phyloP scores from a whole-genome alignment of 2,888 invertebrate genomes.

The Trissolcus japonicus region DNA sequence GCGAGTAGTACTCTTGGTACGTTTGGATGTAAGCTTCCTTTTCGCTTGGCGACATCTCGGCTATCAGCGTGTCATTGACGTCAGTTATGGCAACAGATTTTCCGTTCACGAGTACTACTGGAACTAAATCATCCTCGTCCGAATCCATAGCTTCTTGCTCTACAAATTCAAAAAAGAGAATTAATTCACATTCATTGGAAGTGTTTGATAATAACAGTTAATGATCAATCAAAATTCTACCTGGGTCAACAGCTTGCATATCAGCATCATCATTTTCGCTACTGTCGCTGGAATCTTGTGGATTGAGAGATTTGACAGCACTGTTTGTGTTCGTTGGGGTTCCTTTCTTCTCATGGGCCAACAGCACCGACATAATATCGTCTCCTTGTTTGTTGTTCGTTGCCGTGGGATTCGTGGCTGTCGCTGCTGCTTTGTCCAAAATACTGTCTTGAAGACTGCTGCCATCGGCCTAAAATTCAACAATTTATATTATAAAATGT shows the following conservation, averaged over 20 bases:
- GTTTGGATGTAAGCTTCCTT: slow-evolving; percentile 96
- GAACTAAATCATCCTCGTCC: slow-evolving; percentile 87
- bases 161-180: slow-evolving; percentile 6
- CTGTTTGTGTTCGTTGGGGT: slow-evolving; percentile 78
- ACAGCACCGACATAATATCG: slow-evolving; percentile 93
- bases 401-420: slow-evolving; percentile 71
- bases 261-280: slow-evolving; percentile 88
- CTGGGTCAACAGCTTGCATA: slow-evolving; percentile 81
- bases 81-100: slow-evolving; percentile 88
- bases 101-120: slow-evolving; percentile 88
- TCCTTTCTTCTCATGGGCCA: slow-evolving; percentile 91
- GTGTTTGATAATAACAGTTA: not conserved
- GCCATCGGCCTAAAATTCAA: slow-evolving; percentile 61
- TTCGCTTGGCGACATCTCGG: slow-evolving; percentile 93
- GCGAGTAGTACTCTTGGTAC: slow-evolving; percentile 94
- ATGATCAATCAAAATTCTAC: slow-evolving; percentile 70
- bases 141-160: slow-evolving; percentile 86
- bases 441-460: slow-evolving; percentile 70
- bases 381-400: slow-evolving; percentile 83
- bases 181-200: not conserved
- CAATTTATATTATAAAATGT: not conserved
- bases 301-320: slow-evolving; percentile 80
- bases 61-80: slow-evolving; percentile 90
- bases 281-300: slow-evolving; percentile 83
- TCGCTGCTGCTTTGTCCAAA: slow-evolving; percentile 73